A percentile compares a stretch with the other conserved stretches of the same genome.
These are phyloP conservation scores for Homarus americanus DNA, from an alignment of 1,140 invertebrate species.

Conservation along the genomic window DNA sequence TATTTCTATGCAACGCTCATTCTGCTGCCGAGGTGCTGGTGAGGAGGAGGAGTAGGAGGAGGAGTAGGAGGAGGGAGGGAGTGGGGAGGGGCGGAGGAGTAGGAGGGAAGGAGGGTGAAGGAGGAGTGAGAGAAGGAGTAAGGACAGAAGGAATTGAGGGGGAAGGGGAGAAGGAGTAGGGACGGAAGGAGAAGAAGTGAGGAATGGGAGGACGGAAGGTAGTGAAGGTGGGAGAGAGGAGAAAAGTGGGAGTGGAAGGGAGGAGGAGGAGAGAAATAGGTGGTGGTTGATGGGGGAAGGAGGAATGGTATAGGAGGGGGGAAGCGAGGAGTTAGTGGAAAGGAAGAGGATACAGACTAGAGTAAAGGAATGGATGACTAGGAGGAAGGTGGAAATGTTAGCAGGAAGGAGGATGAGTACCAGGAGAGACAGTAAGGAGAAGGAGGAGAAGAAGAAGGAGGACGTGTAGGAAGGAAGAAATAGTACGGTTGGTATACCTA, in stretches of 20 bases:
- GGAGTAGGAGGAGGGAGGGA: background rate
- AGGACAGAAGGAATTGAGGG: background rate
- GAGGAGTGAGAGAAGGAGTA: background rate
- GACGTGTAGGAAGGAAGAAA: background rate
- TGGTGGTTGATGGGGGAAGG: no score
- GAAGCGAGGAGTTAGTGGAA: background rate
- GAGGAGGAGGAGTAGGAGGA: background rate
- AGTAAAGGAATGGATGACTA: background rate
- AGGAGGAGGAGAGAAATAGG: background rate
- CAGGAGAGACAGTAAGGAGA: background rate
- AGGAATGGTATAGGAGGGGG: background rate
- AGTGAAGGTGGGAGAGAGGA: background rate
- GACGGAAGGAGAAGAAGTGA: no score
- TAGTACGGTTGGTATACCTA: no score
- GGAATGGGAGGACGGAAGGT: background rate
- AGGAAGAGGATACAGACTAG: background rate
- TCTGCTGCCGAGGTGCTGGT: background rate
- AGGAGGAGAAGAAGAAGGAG: background rate
- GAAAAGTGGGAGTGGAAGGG: background rate
- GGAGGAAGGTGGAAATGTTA: background rate
- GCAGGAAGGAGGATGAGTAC: background rate
- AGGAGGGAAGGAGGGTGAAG: background rate
- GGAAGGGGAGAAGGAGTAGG: background rate
- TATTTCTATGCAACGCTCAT: slow-evolving; percentile 41
- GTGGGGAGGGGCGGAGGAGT: background rate